Evolutionary conservation across 1,140 invertebrate species (phyloP), one percentile per base, ranked within the genome.

Genomic region (Reticulitermes speratus): DNA sequence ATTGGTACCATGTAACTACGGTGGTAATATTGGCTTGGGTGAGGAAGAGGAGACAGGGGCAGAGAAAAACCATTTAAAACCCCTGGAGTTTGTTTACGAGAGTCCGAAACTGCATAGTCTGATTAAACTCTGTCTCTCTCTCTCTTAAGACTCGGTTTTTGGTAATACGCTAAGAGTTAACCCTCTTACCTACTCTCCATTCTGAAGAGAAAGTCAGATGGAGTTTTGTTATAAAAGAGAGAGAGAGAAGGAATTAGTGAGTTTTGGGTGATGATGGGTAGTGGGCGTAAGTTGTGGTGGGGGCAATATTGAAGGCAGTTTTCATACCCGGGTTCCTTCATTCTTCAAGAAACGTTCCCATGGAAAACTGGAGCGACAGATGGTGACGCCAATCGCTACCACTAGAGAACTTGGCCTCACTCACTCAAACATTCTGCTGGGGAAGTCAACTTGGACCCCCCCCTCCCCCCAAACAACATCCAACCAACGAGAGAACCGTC

Each of bases 51-150:
- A 38, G 55, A 6, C 21, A 59, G 21, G 21, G 21, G 7, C 12
- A n/a, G 19, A 16, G 21, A 65, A 65, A 65, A 23, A 65, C 59
- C 59, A 65, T 65, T 65, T 65, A 12, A 65, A 65, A 65, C 59
- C 59, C 59, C 59, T 65, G 59, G 59, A 75, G 65, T 75, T 75
- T 75, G 65, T 75, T 75, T 75, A 75, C 65, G 65, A 75, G 65
- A 75, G 65, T 30, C 65, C 65, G n/a, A 75, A 75, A 75, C 30
- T n/a, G n/a, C 65, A 75, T 75, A 75, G 65, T 30, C 65, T 75
- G 65, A 75, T 75, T 75, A 75, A 75, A 75, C 65, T 6, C 16
- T 75, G 8, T 75, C 65, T 75, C 25, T 55, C 52, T 5, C 19
- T 55, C 19, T 16, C 52, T 55, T 55, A 55, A 55, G 52, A 55